Evolutionary conservation across 2,797 vertebrate species (phyloP), one percentile per base, ranked within the genome.

Genomic region (Coracias cyanogaster): DNA sequence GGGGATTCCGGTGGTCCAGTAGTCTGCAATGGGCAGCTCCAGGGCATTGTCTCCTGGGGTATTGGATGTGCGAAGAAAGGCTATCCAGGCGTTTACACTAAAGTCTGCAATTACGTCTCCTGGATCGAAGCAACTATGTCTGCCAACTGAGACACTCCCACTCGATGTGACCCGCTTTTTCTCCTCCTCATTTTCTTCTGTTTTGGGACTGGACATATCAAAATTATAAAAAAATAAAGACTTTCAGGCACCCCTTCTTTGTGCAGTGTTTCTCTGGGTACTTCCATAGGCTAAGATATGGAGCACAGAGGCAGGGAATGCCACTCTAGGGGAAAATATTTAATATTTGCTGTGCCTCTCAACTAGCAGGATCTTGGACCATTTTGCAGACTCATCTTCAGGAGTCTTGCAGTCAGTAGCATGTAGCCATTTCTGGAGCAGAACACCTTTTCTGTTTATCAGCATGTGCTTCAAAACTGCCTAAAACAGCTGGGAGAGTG

Each of bases 31-130:
- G 96, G 97, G 5, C 22, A 96, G 69, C 98, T 99, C 61, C 98
- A 99, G 29, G 99, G 99, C n/a, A 94, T 99, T 31, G 98, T 99
- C 11, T 99, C 99, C 2, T 99, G 99, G 99, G 99, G 99, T 2
- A 16, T 86, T 2, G 99, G 99, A 70, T 99, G 99, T 7, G 98
- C 98, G 43, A 96, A 91, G 86, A 97, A 69, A 18, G 93, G 98
- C 80, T 94, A 96, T 21, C 99, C 99, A 0, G 98, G 98, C 0
- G 98, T 99, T 90, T 99, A 99, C 97, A 99, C 98, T 33, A 98
- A 98, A 95, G 98, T 99, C 49, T 99, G 99, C 95, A 98, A 98
- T 89, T 98, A 99, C 18, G 52, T 97, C 80, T 86, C 98, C 71
- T 99, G 99, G 99, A 99, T 99, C 91, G 1, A 95, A 16, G 93